Evolutionary conservation across 2,888 invertebrate genomes (phyloP), one percentile per base, ranked within the genome.

Genomic region (Strigamia transsilvanica): DNA sequence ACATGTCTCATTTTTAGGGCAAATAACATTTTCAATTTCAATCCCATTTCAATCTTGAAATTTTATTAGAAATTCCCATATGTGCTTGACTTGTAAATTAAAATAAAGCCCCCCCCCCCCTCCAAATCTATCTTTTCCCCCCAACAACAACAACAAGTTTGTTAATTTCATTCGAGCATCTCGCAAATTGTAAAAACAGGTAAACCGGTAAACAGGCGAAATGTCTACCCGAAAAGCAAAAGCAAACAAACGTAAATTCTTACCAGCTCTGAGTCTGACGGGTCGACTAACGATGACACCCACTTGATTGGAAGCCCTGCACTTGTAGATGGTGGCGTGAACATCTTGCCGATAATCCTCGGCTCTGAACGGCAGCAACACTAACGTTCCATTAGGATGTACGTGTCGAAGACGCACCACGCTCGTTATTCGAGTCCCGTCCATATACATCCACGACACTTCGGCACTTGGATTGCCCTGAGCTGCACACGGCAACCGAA

Each of bases 361-460:
- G 42, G 83, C 85, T 85, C 83, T 84, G 84, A 83, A 84, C 83
- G 82, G 85, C 42, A 84, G 84, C 80, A 85, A 85, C 82, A 84
- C 83, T 32, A 86, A 82, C n/a, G 85, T 84, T 27, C 86, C 86
- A 82, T 86, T 86, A 27, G 85, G 83, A 46, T 85, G 84, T 18
- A 86, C 83, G 82, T 86, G 85, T 27, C 86, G 84, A 15, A 86
- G 84, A 32, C 85, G 85, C 0, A 86, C 84, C 18, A 86, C 84
- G 21, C 82, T 82, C 34, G 84, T 84, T 15, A 87, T 84, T 0
- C 85, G 84, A 61, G 86, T 85, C 5, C 86, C 86, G 80, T 86
- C 86, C n/a, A 84, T 84, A 56, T 84, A 84, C 61, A 85, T 84
- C 87, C 87, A 87, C 78, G 85, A 84, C 66, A 87, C 85, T 21